phyloP scores from a whole-genome alignment of 2,888 invertebrate species.

The Ophraella communa region DNA sequence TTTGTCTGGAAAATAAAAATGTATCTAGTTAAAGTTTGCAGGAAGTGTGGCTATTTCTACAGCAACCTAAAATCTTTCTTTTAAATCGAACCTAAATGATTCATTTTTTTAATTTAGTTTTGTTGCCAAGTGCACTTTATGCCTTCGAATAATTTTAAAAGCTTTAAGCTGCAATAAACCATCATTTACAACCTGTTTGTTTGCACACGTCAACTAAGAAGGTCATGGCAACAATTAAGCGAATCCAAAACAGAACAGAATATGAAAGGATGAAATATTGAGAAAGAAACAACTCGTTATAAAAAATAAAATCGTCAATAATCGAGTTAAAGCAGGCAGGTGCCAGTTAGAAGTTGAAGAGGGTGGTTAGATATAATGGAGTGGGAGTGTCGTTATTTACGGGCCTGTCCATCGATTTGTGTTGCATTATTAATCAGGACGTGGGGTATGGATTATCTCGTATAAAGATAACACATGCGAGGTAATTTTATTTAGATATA shows the following conservation, averaged over 20 bases:
- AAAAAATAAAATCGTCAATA: not conserved
- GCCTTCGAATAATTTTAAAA: too few relatives aligned
- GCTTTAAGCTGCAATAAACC: too few relatives aligned
- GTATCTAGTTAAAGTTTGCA: too few relatives aligned
- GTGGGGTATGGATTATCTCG: constrained; percentile 17
- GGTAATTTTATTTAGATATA: constrained; percentile 1
- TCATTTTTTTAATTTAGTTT: too few relatives aligned
- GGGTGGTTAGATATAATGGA: not conserved
- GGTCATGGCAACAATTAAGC: not conserved
- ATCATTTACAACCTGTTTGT: not conserved
- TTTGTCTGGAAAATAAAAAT: too few relatives aligned
- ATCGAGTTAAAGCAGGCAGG: not conserved
- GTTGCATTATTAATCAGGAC: constrained; percentile 22
- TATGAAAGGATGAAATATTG: not conserved
- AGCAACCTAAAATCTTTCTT: too few relatives aligned
- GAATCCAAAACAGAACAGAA: not conserved
- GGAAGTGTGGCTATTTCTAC: too few relatives aligned
- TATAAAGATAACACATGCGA: constrained; percentile 10
- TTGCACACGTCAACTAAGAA: not conserved
- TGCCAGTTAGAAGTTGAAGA: not conserved
- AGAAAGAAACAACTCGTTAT: not conserved
- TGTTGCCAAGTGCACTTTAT: too few relatives aligned
- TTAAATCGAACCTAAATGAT: too few relatives aligned
- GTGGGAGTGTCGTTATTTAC: constrained; percentile 11
- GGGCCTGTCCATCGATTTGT: constrained; percentile 17